Evolutionary conservation across 2,888 invertebrate genomes (phyloP).

Genomic region (Chesias legatella): DNA sequence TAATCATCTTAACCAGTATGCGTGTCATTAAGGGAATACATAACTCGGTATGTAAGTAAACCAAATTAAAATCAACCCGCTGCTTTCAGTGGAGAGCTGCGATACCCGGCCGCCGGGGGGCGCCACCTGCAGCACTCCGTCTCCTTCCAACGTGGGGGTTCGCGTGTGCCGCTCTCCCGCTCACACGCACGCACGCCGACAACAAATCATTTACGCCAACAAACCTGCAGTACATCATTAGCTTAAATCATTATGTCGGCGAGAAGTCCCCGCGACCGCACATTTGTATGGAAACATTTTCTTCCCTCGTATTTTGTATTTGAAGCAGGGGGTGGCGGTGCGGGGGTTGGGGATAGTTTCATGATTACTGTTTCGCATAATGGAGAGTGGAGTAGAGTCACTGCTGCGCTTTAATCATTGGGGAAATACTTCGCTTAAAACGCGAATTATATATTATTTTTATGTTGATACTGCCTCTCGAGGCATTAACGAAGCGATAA

Average conservation of each 20-base stretch:
- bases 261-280: no score
- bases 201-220: slow-evolving; percentile 66
- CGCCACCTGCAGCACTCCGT: slow-evolving; percentile 43
- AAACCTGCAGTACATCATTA: slow-evolving; percentile 76
- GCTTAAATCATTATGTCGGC: slow-evolving; percentile 69
- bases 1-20: slow-evolving; percentile 15
- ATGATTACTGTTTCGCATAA: slow-evolving; percentile 71
- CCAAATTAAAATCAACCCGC: slow-evolving; percentile 60
- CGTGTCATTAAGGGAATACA: slow-evolving; percentile 29
- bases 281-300: no score
- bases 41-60: slow-evolving; percentile 53
- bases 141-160: slow-evolving; percentile 30
- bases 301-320: not conserved
- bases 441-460: slow-evolving; percentile 40
- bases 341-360: slow-evolving; percentile 54
- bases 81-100: slow-evolving; percentile 44
- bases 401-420: slow-evolving; percentile 67
- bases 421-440: slow-evolving; percentile 62
- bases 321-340: slow-evolving; percentile 14
- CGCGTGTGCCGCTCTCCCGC: slow-evolving; percentile 33
- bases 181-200: slow-evolving; percentile 43
- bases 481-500: slow-evolving; percentile 32
- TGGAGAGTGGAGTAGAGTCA: slow-evolving; percentile 59
- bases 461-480: slow-evolving; percentile 25
- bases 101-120: slow-evolving; percentile 38